Percentiles rank a stretch among this genome's conserved stretches.
Conservation (phyloP, 2,888 invertebrate species). For the Phengaris alcon region DNA sequence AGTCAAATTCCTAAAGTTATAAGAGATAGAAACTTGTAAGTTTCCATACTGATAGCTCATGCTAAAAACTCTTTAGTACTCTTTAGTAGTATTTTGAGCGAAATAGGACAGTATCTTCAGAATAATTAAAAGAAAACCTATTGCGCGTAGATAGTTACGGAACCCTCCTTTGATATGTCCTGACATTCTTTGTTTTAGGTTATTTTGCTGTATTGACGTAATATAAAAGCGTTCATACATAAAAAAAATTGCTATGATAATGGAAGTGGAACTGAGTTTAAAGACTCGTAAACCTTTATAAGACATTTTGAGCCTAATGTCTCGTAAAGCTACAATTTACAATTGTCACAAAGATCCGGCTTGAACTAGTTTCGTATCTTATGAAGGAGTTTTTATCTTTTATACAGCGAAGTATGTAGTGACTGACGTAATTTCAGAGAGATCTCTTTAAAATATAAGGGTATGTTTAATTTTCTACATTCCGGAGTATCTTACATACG, state of each 20-base stretch:
- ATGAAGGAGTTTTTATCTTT: slow-evolving; percentile 29
- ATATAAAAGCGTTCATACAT: too few species aligned
- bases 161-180: too few species aligned
- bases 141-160: too few species aligned
- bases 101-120: too few species aligned
- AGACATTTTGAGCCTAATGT: slow-evolving; percentile 24
- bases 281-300: slow-evolving; percentile 21
- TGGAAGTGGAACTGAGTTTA: slow-evolving; percentile 7
- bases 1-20: too few species aligned
- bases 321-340: slow-evolving; percentile 31
- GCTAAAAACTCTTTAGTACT: too few species aligned
- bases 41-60: too few species aligned
- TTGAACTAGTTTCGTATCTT: slow-evolving; percentile 33
- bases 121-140: too few species aligned
- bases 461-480: slow-evolving; percentile 12
- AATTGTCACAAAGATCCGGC: slow-evolving; percentile 33
- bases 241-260: neutral
- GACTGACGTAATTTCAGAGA: slow-evolving; percentile 18
- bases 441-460: slow-evolving; percentile 23
- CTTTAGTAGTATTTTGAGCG: too few species aligned
- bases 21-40: too few species aligned
- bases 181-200: too few species aligned
- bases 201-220: too few species aligned
- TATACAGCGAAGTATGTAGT: slow-evolving; percentile 15
- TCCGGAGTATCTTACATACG: neutral